Evolutionary conservation across 2,797 vertebrate genomes (phyloP).

Genomic region (Tenualosa thibaudeaui): DNA sequence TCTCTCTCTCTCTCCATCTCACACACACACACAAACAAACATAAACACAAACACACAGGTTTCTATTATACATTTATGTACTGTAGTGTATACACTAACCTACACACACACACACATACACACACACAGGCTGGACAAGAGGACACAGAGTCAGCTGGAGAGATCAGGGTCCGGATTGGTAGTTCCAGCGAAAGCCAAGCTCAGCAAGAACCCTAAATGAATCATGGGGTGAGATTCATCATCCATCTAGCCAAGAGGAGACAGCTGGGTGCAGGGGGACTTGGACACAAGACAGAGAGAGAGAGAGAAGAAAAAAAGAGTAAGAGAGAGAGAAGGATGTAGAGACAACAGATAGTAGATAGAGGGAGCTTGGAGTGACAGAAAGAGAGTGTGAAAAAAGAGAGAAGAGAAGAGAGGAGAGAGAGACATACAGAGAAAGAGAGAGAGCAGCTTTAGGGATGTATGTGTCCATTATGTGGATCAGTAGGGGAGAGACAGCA

Average conservation of each 20-base stretch:
- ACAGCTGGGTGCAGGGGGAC: neutral
- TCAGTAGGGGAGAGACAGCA: neutral
- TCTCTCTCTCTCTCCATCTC: too few species aligned
- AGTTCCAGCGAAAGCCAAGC: neutral
- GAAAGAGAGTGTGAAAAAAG: neutral
- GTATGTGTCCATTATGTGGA: neutral
- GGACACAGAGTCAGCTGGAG: slow-evolving; percentile 2
- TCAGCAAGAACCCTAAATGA: neutral
- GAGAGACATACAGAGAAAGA: neutral
- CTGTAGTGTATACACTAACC: neutral
- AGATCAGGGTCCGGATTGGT: neutral
- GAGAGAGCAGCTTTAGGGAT: neutral
- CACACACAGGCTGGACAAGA: neutral
- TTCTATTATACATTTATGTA: neutral
- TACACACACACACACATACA: neutral
- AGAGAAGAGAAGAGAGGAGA: neutral
- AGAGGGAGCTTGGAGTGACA: neutral
- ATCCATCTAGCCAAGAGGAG: neutral
- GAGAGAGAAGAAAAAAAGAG: neutral
- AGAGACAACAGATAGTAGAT: neutral
- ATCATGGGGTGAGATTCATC: neutral
- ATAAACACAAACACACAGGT: neutral
- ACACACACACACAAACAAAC: neutral
- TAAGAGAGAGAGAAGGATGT: neutral
- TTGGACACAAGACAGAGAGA: neutral